Conservation (phyloP, 2,888 invertebrate genomes). For the Stenichneumon culpator region DNA sequence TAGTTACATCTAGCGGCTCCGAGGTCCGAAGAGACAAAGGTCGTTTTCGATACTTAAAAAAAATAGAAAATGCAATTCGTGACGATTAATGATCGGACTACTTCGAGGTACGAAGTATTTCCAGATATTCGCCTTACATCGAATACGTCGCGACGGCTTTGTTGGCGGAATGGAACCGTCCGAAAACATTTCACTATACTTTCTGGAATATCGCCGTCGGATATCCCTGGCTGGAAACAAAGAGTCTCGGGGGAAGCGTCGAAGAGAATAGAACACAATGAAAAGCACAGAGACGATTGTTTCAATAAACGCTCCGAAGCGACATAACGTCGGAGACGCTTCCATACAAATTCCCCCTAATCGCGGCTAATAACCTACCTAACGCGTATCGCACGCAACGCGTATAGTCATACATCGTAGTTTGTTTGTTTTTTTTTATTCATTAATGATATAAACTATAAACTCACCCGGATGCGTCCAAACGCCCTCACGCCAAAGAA, state of each 20-base stretch:
- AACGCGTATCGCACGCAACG: constrained; percentile 19
- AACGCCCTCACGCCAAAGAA: constrained; percentile 77
- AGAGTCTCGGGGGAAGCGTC: background rate
- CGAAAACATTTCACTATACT: background rate
- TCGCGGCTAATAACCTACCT: constrained; percentile 49
- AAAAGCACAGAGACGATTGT: background rate
- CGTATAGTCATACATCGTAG: constrained; percentile 14
- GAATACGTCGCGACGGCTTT: constrained; percentile 12
- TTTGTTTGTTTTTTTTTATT: constrained; percentile 11
- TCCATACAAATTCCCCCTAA: constrained; percentile 1
- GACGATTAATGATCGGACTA: background rate
- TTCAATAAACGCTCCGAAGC: constrained; percentile 4
- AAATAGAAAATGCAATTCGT: constrained; percentile 11
- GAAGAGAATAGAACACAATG: background rate
- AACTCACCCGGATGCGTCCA: constrained; percentile 84
- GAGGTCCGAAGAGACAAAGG: background rate
- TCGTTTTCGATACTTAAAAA: constrained; percentile 2
- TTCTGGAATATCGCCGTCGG: background rate
- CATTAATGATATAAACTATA: background rate
- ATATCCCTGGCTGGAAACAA: background rate
- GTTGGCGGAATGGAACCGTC: background rate
- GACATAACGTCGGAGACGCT: constrained; percentile 40
- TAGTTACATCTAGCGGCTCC: background rate
- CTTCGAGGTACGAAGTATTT: background rate
- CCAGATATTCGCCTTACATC: background rate